Percentiles rank a stretch among this genome's conserved stretches.
Evolutionary conservation across 37 sponge, comb jelly and placozoan genomes (phyloP).

Genomic region (Hormiphora californensis): DNA sequence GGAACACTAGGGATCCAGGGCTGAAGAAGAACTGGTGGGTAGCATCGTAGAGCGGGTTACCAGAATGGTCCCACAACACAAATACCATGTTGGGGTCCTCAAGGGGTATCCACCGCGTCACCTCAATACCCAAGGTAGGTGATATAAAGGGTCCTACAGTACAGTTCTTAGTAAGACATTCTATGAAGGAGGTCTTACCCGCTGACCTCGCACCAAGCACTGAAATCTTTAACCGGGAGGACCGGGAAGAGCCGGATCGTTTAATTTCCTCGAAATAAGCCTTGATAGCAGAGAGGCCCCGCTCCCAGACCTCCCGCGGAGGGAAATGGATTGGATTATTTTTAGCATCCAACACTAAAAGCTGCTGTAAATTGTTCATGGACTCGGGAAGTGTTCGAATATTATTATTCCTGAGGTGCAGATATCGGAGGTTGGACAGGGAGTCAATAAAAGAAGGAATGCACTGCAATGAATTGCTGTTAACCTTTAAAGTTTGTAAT

Average conservation of each 20-base stretch:
- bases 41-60: conserved; percentile 36
- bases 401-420: conserved; percentile 32
- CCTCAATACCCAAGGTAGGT: conserved; percentile 19
- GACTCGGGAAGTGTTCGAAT: conserved; percentile 46
- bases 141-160: background rate
- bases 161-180: conserved; percentile 10
- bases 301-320: conserved; percentile 50
- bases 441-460: conserved; percentile 21
- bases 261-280: conserved; percentile 43
- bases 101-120: conserved; percentile 38
- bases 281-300: conserved; percentile 22
- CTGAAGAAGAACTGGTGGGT: conserved; percentile 51
- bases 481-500: conserved; percentile 28
- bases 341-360: conserved; percentile 45
- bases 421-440: conserved; percentile 22
- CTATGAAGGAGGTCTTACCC: conserved; percentile 40
- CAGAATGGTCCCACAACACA: conserved; percentile 43
- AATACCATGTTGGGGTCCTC: conserved; percentile 51
- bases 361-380: conserved; percentile 5
- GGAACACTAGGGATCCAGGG: conserved; percentile 27
- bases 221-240: conserved; percentile 26
- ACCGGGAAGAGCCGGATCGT: conserved; percentile 26
- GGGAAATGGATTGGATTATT: conserved; percentile 53
- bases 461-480: conserved; percentile 34
- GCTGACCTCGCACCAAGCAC: background rate